Evolutionary conservation across 2,113 vertebrate genomes (phyloP), one percentile per base, ranked within the genome.

Genomic region (Mesembrinibis cayennensis): DNA sequence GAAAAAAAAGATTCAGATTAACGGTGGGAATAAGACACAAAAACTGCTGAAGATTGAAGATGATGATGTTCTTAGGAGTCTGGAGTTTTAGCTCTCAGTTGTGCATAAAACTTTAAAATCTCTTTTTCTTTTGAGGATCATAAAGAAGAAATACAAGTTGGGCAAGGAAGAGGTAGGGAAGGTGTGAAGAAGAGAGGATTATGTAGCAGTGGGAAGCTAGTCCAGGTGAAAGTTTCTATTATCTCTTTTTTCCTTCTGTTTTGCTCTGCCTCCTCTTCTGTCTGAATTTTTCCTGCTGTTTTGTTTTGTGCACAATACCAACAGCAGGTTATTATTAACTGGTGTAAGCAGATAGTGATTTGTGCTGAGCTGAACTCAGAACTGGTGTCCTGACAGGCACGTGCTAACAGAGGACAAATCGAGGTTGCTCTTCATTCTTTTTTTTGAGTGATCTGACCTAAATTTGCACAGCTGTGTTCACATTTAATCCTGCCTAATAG

Each of bases 391-490:
- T 89, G 65, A 87, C 27, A 79, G 23, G 72, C 90, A 93, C 8
- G 4, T 87, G 89, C 82, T 76, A 73, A 45, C 59, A 89, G 86
- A 95, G 76, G 80, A 95, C 69, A 93, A 95, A 96, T 65, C 0
- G 30, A 93, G 47, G 72, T 86, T 87, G 59, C 13, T 90, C 40
- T 84, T 83, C 26, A 7, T 52, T 81, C 2, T 59, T 82, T 67
- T 77, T 77, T 92, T 86, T 5, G 0, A 82, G 82, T 61, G 82
- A 49, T 84, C 69, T 95, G 95, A 97, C 90, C 95, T 96, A 90
- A 92, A 95, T 97, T 91, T 97, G 49, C 79, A 86, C 92, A 94
- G 92, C 96, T 97, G 90, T 94, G 88, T 70, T 88, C 96, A 90
- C 59, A 81, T 92, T 95, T 96, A 96, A 96, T 96, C 93, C 95